Evolutionary conservation across 2,113 vertebrate species (phyloP), one percentile per base, ranked within the genome.

Genomic region (Entomyzon cyanotis): DNA sequence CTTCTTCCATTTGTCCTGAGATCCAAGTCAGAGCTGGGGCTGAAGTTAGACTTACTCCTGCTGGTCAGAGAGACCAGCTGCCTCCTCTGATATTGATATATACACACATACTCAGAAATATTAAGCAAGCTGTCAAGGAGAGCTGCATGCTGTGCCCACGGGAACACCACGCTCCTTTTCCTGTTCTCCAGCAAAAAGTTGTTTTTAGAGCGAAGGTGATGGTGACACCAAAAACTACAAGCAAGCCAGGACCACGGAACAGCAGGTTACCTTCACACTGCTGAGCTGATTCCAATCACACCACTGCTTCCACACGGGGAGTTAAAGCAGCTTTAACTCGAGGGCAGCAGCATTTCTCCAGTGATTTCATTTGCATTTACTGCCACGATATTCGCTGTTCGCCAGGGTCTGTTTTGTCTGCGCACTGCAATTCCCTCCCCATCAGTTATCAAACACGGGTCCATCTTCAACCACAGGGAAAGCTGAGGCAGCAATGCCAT

Each of bases 161-260:
- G 84, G 76, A 88, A 58, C 65, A 2, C 0, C 0, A 15, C 0
- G 1, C 83, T 42, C 20, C 0, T 33, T 49, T 6, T 41, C 78
- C 69, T 30, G 12, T 3, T 79, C 75, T 53, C 70, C 63, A 39
- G 53, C 37, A 56, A 59, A 71, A 35, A 18, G 27, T 2, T 44
- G 71, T n/a, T 82, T 64, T 77, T 6, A 56, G 4, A 55, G n/a
- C 4, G 24, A 83, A 68, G 79, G 63, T 35, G 75, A 64, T 4
- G 59, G 55, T 12, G 11, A 84, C 79, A 84, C 52, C 79, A 68
- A n/a, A 69, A 87, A 19, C 56, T 23, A 67, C 52, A 79, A 67
- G 74, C 58, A 0, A 63, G 17, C 37, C 20, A 27, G 53, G n/a
- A 37, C 22, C n/a, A 31, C 0, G 0, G 83, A 56, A 18, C 37